Evolutionary conservation across 64 coral and sea anemone species (phyloP), one percentile per base, ranked within the genome.

Genomic region (Pachyseris speciosa): DNA sequence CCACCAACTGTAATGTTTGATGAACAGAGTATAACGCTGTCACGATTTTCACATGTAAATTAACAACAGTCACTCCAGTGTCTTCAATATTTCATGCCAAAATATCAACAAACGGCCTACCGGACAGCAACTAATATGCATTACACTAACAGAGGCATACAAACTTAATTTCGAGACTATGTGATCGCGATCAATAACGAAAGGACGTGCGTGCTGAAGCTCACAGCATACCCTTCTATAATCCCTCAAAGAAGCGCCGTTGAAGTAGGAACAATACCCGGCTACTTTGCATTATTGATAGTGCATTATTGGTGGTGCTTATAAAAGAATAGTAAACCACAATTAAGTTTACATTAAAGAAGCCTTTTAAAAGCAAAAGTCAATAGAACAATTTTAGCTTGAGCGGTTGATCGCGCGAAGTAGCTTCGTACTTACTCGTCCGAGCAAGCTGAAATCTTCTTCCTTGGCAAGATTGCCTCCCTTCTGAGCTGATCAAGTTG

Each of bases 361-460:
- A 16, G 16, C 9, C 49, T 79, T 81, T 81, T 19, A 24, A 61
- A 57, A 81, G 33, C 77, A 39, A 13, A 36, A 22, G 22, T 61
- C 52, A 81, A 61, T n/a, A 40, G 17, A 32, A 16, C 29, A 12
- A 27, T 75, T 58, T 40, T 11, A 20, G 58, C 58, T 27, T 16
- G 3, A 24, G 22, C 9, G 4, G 58, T 5, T 61, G 8, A 61
- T 61, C n/a, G n/a, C n/a, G n/a, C n/a, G n/a, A n/a, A n/a, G n/a
- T n/a, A n/a, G n/a, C n/a, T 27, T 61, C 13, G 27, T 38, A 81
- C 77, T 81, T 34, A 81, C 77, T 81, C 77, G 24, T 81, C 52
- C 0, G 77, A 81, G 20, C 77, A 81, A 81, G 37, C 77, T 22
- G 77, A 81, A 37, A 81, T 81, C 22, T 81, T 81, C 53, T 81